Percentiles rank a stretch among this genome's conserved stretches.
phyloP scores from a whole-genome alignment of 2,113 vertebrate genomes.

The Oenanthe oenanthe region DNA sequence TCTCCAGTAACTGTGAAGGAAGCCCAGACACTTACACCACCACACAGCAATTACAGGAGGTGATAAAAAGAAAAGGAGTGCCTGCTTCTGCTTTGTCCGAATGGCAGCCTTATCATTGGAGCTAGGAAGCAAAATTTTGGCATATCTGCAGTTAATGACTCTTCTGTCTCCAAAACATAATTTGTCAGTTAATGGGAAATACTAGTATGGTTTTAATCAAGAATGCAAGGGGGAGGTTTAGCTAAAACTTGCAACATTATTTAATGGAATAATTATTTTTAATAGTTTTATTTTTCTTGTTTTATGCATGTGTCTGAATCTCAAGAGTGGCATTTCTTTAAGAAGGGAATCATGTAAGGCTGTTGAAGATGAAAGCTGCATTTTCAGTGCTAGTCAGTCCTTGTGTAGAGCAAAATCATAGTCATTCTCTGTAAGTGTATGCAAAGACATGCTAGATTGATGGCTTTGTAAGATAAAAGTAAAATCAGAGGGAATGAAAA shows the following conservation, averaged over 20 bases:
- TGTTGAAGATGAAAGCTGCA: background rate
- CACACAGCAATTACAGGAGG: background rate
- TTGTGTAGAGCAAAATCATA: background rate
- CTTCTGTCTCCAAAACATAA: background rate
- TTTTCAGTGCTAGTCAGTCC: background rate
- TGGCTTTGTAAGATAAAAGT: conserved; percentile 22
- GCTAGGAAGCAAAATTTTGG: background rate
- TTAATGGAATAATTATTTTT: background rate
- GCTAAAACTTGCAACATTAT: background rate
- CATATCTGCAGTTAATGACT: background rate
- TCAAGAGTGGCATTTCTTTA: background rate
- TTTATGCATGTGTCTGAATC: background rate
- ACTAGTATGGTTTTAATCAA: background rate
- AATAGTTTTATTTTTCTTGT: background rate
- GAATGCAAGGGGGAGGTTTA: background rate
- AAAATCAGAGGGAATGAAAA: conserved; percentile 5
- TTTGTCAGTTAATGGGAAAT: background rate
- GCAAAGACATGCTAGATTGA: background rate
- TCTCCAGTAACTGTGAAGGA: background rate
- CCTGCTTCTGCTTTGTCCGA: background rate
- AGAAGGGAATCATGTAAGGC: background rate
- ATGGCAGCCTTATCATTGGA: background rate
- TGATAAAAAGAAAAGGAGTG: conserved; percentile 41
- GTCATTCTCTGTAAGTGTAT: background rate
- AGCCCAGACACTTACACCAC: background rate